These are phyloP conservation scores for Anguilla rostrata DNA, from an alignment of 2,113 vertebrate genomes.

Conservation along the genomic window DNA sequence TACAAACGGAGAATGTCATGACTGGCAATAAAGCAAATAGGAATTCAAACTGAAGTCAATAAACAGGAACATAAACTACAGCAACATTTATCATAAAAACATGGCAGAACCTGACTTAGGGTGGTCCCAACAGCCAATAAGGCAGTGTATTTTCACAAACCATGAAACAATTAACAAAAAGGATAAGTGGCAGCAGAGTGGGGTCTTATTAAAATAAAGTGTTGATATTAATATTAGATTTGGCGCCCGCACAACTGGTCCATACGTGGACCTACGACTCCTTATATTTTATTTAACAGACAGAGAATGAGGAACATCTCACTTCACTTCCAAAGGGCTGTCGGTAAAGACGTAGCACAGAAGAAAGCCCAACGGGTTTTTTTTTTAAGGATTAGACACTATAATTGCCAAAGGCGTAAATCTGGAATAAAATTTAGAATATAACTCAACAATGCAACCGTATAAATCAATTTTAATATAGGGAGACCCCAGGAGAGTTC, in stretches of 20 bases:
- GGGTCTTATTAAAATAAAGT: conserved; percentile 60
- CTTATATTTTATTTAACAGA: conserved; percentile 63
- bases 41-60: background rate
- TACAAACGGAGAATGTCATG: background rate
- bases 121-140: conserved; percentile 7
- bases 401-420: background rate
- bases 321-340: conserved; percentile 32
- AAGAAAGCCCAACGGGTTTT: background rate
- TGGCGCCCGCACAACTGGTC: conserved; percentile 42
- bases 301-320: background rate
- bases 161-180: conserved; percentile 54
- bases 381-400: background rate
- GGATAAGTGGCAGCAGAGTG: conserved; percentile 48
- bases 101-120: background rate
- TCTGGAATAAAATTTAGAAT: background rate
- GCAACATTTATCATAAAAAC: background rate
- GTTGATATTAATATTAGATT: conserved; percentile 67
- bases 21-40: background rate
- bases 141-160: conserved; percentile 45
- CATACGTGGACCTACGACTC: background rate
- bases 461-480: too few relatives aligned
- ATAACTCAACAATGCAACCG: too few relatives aligned
- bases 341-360: background rate
- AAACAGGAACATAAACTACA: background rate
- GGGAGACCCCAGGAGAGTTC: too few relatives aligned